Conservation (phyloP, 1,140 invertebrate species). For the Lepidurus packardi region DNA sequence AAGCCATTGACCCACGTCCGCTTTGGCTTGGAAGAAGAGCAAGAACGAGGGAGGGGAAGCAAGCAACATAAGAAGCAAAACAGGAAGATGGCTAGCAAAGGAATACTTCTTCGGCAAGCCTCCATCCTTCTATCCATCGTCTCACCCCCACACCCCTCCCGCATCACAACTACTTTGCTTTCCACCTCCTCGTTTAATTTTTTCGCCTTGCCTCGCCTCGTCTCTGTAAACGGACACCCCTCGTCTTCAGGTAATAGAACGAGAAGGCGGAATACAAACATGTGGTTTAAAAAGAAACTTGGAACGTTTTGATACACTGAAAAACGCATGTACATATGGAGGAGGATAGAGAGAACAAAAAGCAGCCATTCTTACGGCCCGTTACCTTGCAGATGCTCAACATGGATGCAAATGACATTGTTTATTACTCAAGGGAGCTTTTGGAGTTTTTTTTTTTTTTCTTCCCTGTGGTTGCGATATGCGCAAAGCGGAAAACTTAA, state of each 20-base stretch:
- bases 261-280: conserved; percentile 15
- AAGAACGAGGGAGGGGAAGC: conserved; percentile 20
- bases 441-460: not conserved
- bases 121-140: not conserved
- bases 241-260: not conserved
- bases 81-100: not conserved
- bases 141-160: not conserved
- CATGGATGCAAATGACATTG: conserved; percentile 13
- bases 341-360: not conserved
- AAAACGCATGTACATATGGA: not conserved
- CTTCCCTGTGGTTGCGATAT: not conserved
- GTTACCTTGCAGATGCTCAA: not conserved
- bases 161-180: not conserved
- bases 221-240: conserved; percentile 16
- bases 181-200: conserved; percentile 10
- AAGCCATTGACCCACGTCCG: conserved; percentile 17
- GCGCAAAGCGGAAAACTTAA: not conserved
- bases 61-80: not conserved
- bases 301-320: not conserved
- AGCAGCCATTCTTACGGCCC: not conserved
- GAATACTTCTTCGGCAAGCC: conserved; percentile 18
- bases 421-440: not conserved
- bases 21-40: conserved; percentile 7
- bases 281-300: not conserved
- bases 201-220: conserved; percentile 8